Percentiles rank a stretch among this genome's conserved stretches.
Evolutionary conservation across 2,113 vertebrate species (phyloP).

Genomic region (Microtus oregoni): DNA sequence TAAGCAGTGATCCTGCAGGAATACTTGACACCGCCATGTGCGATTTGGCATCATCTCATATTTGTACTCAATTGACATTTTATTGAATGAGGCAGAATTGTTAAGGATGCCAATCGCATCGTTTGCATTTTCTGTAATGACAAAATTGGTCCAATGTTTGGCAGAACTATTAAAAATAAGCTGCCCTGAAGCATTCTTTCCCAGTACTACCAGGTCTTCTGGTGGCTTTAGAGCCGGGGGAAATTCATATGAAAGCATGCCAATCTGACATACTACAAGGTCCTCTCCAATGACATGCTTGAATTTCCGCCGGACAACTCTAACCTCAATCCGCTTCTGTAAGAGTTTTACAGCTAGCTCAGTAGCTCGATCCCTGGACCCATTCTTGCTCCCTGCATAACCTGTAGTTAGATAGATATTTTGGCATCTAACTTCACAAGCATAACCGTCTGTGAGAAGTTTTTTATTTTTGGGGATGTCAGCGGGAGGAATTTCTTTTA

Average conservation of each 20-base stretch:
- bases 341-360: slow-evolving; percentile 95
- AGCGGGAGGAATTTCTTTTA: slow-evolving; percentile 94
- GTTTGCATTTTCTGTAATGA: slow-evolving; percentile 95
- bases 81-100: slow-evolving; percentile 96
- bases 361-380: slow-evolving; percentile 94
- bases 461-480: slow-evolving; percentile 95
- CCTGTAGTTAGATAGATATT: slow-evolving; percentile 95
- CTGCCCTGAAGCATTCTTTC: slow-evolving; percentile 84
- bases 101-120: slow-evolving; percentile 97
- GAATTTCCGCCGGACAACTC: slow-evolving; percentile 91
- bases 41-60: slow-evolving; percentile 92
- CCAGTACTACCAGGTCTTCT: slow-evolving; percentile 87
- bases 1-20: slow-evolving; percentile 93
- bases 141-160: slow-evolving; percentile 96
- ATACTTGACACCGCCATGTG: slow-evolving; percentile 93
- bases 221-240: slow-evolving; percentile 94
- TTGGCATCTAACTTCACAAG: slow-evolving; percentile 97
- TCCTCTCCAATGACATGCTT: slow-evolving; percentile 90
- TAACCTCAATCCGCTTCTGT: slow-evolving; percentile 92
- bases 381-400: slow-evolving; percentile 97
- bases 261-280: slow-evolving; percentile 92
- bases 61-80: slow-evolving; percentile 95
- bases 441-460: slow-evolving; percentile 93
- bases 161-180: slow-evolving; percentile 83
- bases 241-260: slow-evolving; percentile 88